phyloP scores from a whole-genome alignment of 2,797 vertebrate species.

The Eremophila alpestris region DNA sequence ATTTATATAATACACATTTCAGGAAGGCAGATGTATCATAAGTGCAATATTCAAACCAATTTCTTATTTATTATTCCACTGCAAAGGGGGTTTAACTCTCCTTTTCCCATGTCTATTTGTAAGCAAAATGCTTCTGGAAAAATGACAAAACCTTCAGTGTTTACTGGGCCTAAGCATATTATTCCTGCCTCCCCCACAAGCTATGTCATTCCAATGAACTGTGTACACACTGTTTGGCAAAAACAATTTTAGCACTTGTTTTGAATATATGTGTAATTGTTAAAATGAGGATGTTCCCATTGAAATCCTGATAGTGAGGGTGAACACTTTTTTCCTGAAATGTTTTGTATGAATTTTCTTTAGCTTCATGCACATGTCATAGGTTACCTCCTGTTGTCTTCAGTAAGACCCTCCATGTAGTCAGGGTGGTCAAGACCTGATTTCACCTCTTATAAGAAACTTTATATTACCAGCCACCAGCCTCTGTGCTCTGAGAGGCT shows the following conservation, averaged over 20 bases:
- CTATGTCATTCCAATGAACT: constrained; percentile 50
- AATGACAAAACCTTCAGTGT: constrained; percentile 46
- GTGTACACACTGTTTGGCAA: constrained; percentile 60
- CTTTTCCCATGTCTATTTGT: background rate
- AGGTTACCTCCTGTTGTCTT: background rate
- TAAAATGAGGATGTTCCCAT: constrained; percentile 26
- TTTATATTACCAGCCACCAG: background rate
- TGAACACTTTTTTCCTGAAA: background rate
- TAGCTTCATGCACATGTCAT: background rate
- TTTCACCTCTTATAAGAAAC: background rate
- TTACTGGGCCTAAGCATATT: constrained; percentile 49
- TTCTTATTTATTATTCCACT: constrained; percentile 28
- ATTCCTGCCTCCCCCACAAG: constrained; percentile 55
- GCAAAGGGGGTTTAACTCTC: background rate
- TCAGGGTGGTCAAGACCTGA: background rate
- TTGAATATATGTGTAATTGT: constrained; percentile 60
- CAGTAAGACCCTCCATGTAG: background rate
- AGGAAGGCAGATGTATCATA: background rate
- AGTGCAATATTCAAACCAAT: background rate
- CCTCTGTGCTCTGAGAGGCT: background rate
- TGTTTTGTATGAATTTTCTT: background rate
- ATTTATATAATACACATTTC: constrained; percentile 4
- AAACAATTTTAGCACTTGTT: constrained; percentile 56
- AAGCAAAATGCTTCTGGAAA: constrained; percentile 62
- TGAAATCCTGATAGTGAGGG: constrained; percentile 9